phyloP scores from a whole-genome alignment of 2,797 vertebrate genomes.

The Myotis myotis region DNA sequence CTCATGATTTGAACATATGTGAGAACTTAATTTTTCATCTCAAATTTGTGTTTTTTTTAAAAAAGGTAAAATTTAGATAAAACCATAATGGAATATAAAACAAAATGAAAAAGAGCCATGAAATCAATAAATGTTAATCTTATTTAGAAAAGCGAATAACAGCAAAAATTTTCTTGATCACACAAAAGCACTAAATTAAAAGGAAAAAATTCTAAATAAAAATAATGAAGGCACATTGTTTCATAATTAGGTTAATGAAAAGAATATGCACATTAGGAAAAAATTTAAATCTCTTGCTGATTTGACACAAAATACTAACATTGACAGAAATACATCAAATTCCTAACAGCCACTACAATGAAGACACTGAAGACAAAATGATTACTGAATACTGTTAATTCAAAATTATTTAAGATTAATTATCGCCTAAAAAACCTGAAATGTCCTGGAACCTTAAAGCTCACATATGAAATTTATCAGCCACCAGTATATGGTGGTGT shows the following conservation, averaged over 20 bases:
- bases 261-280: conserved; percentile 8
- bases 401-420: not conserved
- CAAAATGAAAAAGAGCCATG: not conserved
- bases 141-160: conserved; percentile 1
- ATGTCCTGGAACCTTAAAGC: not conserved
- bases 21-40: not conserved
- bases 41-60: not conserved
- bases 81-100: not conserved
- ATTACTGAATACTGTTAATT: not conserved
- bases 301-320: conserved; percentile 1
- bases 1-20: not conserved
- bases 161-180: not conserved
- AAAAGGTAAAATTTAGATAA: not conserved
- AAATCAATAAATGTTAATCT: conserved; percentile 25
- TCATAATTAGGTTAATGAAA: not conserved
- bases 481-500: not conserved
- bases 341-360: too few species aligned
- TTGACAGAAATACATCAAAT: not conserved
- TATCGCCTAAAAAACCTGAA: conserved; percentile 22
- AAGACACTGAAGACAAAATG: not conserved
- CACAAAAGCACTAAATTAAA: too few species aligned
- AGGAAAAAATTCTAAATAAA: not conserved
- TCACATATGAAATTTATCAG: not conserved
- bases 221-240: not conserved
- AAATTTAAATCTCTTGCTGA: not conserved